Evolutionary conservation across 1,140 invertebrate species (phyloP).

Genomic region (Tyrophagus putrescentiae): DNA sequence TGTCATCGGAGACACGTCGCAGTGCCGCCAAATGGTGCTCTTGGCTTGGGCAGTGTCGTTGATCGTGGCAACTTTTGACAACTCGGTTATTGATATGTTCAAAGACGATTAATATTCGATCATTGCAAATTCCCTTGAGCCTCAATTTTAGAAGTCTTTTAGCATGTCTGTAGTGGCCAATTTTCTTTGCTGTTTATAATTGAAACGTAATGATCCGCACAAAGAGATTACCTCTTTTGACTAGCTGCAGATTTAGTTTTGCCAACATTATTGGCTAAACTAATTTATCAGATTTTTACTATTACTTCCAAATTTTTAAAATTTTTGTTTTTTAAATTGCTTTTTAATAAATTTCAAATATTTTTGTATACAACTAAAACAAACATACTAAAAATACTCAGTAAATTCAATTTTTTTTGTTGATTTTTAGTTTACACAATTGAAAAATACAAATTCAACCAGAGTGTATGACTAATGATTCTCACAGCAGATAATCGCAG

Average conservation of each 20-base stretch:
- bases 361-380: too few species aligned
- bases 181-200: neutral
- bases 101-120: constrained; percentile 8
- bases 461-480: too few species aligned
- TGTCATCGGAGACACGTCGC: neutral
- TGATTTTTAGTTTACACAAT: too few species aligned
- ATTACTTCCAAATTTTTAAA: too few species aligned
- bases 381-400: too few species aligned
- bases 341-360: too few species aligned
- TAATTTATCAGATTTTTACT: constrained; percentile 12
- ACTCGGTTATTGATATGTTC: constrained; percentile 5
- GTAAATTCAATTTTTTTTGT: too few species aligned
- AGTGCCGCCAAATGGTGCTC: neutral
- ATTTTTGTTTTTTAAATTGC: too few species aligned
- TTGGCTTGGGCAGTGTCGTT: neutral
- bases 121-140: neutral
- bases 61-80: constrained; percentile 8
- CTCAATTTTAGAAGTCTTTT: too few species aligned
- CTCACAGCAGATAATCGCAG: too few species aligned
- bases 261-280: neutral
- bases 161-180: too few species aligned
- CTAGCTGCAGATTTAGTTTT: neutral
- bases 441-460: too few species aligned
- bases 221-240: neutral
- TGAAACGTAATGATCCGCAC: constrained; percentile 1